Base-by-base conservation (phyloP, 2,797 vertebrate genomes). In the Crocodylus rhombifer region DNA sequence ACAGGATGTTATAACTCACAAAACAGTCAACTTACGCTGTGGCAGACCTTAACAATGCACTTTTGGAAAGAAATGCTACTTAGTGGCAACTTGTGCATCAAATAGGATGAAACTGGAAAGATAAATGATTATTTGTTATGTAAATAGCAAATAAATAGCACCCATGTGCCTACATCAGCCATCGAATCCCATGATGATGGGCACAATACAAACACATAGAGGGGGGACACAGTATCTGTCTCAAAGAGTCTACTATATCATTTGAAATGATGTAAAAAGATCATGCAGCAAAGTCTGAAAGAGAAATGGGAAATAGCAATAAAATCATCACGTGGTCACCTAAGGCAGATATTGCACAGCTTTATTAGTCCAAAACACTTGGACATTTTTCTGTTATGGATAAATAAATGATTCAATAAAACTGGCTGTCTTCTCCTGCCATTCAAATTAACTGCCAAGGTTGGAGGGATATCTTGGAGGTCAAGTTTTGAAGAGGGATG, bases 391-490 rank as follows among this genome's bases (percentile, higher is more conserved):
- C 30, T 93, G 82, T 65, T 63, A 63, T 28, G 33, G 67, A 91
- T 82, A 92, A 92, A 51, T 86, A 90, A 90, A 65, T 33, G 83
- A 95, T 88, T 77, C 84, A 87, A 94, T 81, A 87, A 91, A 94
- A 94, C 67, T 92, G 80, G 60, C 84, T 77, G 63, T 42, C 80
- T 92, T 75, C 1, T 1, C 84, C 88, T 90, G 77, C 90, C 91
- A 75, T 14, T 89, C 91, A 86, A 57, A 56, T 81, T 16, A 81
- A 86, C 80, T 78, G 87, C 85, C 88, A 60, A 71, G 62, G 63
- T 51, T 88, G 94, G 92, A 95, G 91, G 96, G 95, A 96, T 91
- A 89, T 88, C 90, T 91, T 33, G 23, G 55, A 84, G 90, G 86
- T 0, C 2, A 77, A 88, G 75, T 9, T 85, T 82, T 80, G 83